Conservation (phyloP, 2,888 invertebrate genomes). For the Agonum fuliginosum region DNA sequence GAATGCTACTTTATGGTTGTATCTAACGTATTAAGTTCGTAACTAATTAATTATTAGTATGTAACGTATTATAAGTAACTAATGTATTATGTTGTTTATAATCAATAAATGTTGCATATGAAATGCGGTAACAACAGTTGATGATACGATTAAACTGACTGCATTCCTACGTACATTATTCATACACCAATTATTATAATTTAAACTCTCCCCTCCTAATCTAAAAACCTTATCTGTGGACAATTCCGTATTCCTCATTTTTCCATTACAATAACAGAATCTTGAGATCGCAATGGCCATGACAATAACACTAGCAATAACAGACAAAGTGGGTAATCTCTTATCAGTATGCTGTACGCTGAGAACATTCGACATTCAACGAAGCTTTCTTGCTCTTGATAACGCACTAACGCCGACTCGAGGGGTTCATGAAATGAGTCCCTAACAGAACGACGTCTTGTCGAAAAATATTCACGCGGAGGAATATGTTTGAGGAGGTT, state of each 20-base stretch:
- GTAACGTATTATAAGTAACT: no score
- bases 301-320: constrained; percentile 20
- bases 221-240: neutral
- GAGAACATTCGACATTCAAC: neutral
- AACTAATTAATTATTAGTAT: no score
- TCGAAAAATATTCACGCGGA: constrained; percentile 6
- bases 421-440: constrained; percentile 21
- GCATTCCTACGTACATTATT: no score
- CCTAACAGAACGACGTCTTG: neutral
- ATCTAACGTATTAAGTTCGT: no score
- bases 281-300: constrained; percentile 22
- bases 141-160: no score
- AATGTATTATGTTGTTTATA: no score
- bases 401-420: neutral
- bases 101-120: no score
- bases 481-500: no score
- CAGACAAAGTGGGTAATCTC: constrained; percentile 17
- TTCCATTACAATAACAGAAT: neutral
- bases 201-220: constrained; percentile 1
- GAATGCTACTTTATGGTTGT: no score
- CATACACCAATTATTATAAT: no score
- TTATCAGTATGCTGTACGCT: constrained; percentile 1
- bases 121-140: no score
- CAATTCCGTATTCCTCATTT: neutral
- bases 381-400: constrained; percentile 8